Percentiles rank a stretch among this genome's conserved stretches.
phyloP scores from a whole-genome alignment of 2,888 invertebrate species.

The Zonitis immaculata region DNA sequence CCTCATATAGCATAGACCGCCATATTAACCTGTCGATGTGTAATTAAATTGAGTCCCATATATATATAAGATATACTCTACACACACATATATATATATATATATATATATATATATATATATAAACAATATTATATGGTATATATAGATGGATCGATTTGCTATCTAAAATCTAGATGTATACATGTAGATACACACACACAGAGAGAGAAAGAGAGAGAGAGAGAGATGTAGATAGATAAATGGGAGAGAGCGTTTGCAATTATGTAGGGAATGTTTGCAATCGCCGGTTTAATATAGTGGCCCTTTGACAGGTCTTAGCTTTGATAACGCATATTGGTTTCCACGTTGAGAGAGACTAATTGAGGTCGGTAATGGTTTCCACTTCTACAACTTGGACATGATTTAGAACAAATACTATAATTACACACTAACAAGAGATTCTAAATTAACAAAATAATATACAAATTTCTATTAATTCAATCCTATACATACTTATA shows the following conservation, averaged over 20 bases:
- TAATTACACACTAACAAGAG: not conserved
- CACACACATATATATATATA: not conserved
- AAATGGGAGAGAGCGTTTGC: not conserved
- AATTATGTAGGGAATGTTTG: conserved; percentile 15
- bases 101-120: not conserved
- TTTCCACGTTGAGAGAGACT: conserved; percentile 1
- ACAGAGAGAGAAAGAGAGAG: not conserved
- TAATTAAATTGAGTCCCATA: not conserved
- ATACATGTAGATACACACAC: no score
- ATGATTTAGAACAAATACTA: not conserved
- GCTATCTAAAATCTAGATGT: not conserved
- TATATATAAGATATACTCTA: not conserved
- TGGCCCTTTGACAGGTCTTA: conserved; percentile 6
- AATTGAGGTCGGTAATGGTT: conserved; percentile 1
- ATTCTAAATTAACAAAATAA: not conserved
- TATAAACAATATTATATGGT: no score
- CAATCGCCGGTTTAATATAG: conserved; percentile 10
- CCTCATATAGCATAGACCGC: not conserved
- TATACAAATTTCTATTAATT: not conserved
- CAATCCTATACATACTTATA: no score
- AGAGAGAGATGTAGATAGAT: not conserved
- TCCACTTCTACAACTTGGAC: not conserved
- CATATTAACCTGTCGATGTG: conserved; percentile 10
- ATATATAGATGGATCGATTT: not conserved
- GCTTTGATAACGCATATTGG: conserved; percentile 8